Conservation (phyloP, 1,140 invertebrate species). For the Eriocheir sinensis region DNA sequence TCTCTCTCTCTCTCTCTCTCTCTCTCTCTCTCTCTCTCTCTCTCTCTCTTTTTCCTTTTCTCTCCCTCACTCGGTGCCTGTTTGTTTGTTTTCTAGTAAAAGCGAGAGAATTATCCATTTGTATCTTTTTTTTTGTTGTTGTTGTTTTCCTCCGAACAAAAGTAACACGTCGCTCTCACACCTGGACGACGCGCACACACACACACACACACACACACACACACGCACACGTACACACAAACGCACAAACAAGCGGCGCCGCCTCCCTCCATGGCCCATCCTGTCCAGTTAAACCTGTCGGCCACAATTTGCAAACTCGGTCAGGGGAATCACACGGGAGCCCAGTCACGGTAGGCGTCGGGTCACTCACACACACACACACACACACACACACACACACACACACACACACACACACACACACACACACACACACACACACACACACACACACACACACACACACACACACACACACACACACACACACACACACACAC, state of each 20-base stretch:
- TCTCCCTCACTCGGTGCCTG: background rate
- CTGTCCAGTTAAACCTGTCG: conserved; percentile 28
- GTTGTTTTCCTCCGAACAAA: background rate
- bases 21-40: conserved; percentile 8
- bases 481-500: conserved; percentile 22
- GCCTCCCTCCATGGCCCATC: background rate
- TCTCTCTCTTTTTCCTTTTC: conserved; percentile 31
- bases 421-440: background rate
- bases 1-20: background rate
- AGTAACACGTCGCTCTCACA: background rate
- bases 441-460: background rate
- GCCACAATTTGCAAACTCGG: conserved; percentile 55
- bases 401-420: background rate
- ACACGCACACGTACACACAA: background rate
- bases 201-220: background rate
- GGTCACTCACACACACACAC: conserved; percentile 3
- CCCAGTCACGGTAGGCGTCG: background rate
- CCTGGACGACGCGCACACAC: background rate
- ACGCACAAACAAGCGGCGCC: background rate
- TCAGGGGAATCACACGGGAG: conserved; percentile 48
- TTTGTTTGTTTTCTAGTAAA: too few species aligned
- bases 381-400: background rate
- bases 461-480: conserved; percentile 22
- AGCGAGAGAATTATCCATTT: too few species aligned
- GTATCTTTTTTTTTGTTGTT: background rate